phyloP scores from a whole-genome alignment of 2,113 vertebrate genomes.

The Calonectris borealis region DNA sequence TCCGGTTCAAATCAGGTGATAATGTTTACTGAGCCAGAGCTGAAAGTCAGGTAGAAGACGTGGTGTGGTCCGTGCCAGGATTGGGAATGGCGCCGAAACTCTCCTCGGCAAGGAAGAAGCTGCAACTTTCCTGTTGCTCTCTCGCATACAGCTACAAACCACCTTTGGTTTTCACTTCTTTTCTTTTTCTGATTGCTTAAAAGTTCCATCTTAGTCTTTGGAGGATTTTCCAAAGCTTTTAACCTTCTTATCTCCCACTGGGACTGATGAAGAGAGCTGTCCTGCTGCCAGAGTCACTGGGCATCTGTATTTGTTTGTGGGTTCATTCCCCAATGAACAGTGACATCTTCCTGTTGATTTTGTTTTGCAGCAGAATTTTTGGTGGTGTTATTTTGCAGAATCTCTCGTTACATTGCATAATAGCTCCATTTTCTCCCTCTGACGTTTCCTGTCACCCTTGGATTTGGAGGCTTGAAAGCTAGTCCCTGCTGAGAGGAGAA shows the following conservation, averaged over 20 bases:
- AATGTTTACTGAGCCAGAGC: not conserved
- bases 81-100: not conserved
- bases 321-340: not conserved
- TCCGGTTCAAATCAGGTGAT: not conserved
- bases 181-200: not conserved
- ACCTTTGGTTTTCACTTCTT: not conserved
- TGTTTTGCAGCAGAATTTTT: not conserved
- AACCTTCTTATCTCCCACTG: not conserved
- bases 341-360: not conserved
- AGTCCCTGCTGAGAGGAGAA: not conserved
- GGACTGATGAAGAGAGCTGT: not conserved
- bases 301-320: rapidly evolving
- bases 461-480: not conserved
- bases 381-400: not conserved
- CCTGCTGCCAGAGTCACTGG: not conserved
- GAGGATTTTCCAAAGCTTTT: not conserved
- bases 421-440: not conserved
- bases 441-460: not conserved
- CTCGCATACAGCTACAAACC: rapidly evolving
- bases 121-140: not conserved
- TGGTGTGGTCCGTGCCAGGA: not conserved
- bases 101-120: not conserved
- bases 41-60: not conserved
- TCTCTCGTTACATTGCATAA: not conserved
- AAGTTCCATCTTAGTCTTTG: not conserved